Conservation (phyloP, 2,797 vertebrate genomes). For the Oreonectes daqikongensis region DNA sequence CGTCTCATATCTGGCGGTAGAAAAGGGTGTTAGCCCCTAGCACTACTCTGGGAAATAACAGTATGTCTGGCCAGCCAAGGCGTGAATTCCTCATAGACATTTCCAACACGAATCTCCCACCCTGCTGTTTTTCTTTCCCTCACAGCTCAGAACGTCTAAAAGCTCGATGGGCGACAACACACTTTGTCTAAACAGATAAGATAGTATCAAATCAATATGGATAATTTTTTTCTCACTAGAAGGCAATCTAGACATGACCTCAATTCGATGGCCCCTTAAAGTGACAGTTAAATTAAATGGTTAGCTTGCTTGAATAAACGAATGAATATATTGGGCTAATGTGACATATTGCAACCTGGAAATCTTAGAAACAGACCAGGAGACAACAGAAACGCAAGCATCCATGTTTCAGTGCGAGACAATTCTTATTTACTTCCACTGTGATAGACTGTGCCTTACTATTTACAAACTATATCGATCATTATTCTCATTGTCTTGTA, state of each 20-base stretch:
- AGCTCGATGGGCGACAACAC: slow-evolving; percentile 23
- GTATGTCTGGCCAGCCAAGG: slow-evolving; percentile 37
- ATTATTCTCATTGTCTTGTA: too few species aligned
- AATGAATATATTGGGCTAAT: background rate
- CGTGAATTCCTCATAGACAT: slow-evolving; percentile 46
- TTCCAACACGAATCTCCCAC: slow-evolving; percentile 30
- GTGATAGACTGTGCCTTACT: background rate
- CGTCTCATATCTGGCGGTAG: slow-evolving; percentile 8
- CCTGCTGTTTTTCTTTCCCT: slow-evolving; percentile 33
- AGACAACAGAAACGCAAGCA: background rate
- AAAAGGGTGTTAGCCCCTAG: slow-evolving; percentile 43
- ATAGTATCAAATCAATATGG: slow-evolving; percentile 25
- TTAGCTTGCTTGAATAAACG: background rate
- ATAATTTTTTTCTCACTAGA: slow-evolving; percentile 11
- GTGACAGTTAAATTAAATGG: background rate
- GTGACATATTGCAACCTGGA: background rate
- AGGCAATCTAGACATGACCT: slow-evolving; percentile 33
- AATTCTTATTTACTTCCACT: background rate
- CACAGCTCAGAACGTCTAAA: slow-evolving; percentile 9
- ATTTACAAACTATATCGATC: too few species aligned
- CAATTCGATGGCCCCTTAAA: slow-evolving; percentile 4
- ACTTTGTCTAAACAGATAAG: slow-evolving; percentile 38
- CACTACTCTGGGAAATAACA: slow-evolving; percentile 46
- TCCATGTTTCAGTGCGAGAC: background rate
- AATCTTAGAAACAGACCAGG: background rate